A percentile compares a stretch with the other conserved stretches of the same genome.
These are phyloP conservation scores for Rhamphomyia laevipes DNA, from an alignment of 2,888 invertebrate genomes.

Conservation along the genomic window DNA sequence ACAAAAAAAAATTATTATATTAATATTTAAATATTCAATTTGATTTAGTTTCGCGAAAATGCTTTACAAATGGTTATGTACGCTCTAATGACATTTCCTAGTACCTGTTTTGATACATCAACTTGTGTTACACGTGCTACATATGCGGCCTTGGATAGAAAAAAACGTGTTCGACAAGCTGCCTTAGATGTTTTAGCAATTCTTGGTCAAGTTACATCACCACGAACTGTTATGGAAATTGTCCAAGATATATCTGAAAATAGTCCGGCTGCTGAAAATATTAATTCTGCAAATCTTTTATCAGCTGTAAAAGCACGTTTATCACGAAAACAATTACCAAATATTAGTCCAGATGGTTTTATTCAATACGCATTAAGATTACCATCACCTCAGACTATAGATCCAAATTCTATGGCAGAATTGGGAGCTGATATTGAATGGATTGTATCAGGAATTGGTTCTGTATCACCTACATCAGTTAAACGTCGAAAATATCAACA, in stretches of 20 bases:
- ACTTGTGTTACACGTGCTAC: constrained; percentile 37
- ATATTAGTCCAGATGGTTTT: constrained; percentile 56
- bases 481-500: constrained; percentile 25
- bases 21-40: neutral
- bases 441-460: constrained; percentile 54
- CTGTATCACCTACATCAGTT: constrained; percentile 43
- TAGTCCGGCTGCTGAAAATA: constrained; percentile 32
- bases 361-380: constrained; percentile 63
- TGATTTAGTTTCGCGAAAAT: constrained; percentile 53
- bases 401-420: constrained; percentile 18
- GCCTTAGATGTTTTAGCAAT: constrained; percentile 69
- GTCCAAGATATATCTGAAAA: constrained; percentile 46
- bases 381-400: constrained; percentile 30
- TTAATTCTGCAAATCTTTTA: constrained; percentile 35
- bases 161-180: constrained; percentile 63
- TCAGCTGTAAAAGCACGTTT: constrained; percentile 63
- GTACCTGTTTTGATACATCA: constrained; percentile 54
- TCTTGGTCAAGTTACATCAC: constrained; percentile 58
- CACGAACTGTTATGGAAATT: constrained; percentile 50
- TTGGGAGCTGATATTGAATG: constrained; percentile 64
- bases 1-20: too few relatives aligned
- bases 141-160: constrained; percentile 43
- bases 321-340: constrained; percentile 60
- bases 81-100: constrained; percentile 64
- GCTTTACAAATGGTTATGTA: constrained; percentile 65